These are phyloP conservation scores for Aphis gossypii DNA, from an alignment of 1,140 invertebrate genomes.

Conservation along the genomic window DNA sequence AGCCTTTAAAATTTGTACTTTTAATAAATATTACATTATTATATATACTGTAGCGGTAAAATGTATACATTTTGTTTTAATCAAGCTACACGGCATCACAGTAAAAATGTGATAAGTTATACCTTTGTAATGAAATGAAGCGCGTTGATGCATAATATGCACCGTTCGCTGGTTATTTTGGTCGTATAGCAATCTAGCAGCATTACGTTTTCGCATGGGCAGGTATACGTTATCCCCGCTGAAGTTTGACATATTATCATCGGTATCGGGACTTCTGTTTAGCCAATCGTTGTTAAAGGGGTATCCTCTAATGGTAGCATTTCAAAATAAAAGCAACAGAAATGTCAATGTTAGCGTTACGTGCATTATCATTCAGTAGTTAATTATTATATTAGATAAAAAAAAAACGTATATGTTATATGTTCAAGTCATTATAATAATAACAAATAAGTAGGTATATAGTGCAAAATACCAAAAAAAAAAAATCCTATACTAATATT, in stretches of 20 bases:
- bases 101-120: slow-evolving; percentile 13
- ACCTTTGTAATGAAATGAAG: slow-evolving; percentile 51
- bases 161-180: background rate
- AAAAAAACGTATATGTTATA: background rate
- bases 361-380: slow-evolving; percentile 9
- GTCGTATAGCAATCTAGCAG: slow-evolving; percentile 31
- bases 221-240: background rate
- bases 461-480: background rate
- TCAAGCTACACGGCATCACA: background rate
- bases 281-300: slow-evolving; percentile 40
- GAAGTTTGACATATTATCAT: slow-evolving; percentile 1
- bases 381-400: background rate
- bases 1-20: background rate
- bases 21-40: too few species aligned
- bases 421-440: background rate
- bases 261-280: slow-evolving; percentile 29
- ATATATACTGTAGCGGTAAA: background rate
- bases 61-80: background rate
- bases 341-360: slow-evolving; percentile 27
- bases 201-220: background rate
- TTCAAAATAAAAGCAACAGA: slow-evolving; percentile 30
- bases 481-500: background rate
- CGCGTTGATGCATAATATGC: slow-evolving; percentile 40
- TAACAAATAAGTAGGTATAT: background rate
- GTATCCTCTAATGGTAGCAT: slow-evolving; percentile 36